A percentile compares a stretch with the other conserved stretches of the same genome.
These are phyloP conservation scores for Xanthia togata DNA, from an alignment of 2,888 invertebrate genomes.

Conservation along the genomic window DNA sequence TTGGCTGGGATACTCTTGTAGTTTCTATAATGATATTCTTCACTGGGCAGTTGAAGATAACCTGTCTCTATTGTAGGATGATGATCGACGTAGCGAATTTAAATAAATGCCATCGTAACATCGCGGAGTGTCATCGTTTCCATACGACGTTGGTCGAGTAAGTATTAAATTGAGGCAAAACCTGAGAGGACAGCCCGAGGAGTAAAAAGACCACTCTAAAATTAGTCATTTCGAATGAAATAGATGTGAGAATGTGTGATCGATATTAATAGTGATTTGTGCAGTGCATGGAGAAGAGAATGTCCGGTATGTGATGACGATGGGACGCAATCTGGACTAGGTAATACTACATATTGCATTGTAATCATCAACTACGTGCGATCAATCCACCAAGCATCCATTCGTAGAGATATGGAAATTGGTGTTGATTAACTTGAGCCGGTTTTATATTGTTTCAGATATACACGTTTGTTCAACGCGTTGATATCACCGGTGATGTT, in stretches of 20 bases:
- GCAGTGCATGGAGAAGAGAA: not conserved
- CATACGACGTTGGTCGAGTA: conserved; percentile 73
- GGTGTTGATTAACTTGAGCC: not conserved
- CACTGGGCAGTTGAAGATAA: conserved; percentile 79
- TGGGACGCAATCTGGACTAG: too few species aligned
- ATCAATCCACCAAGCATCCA: not conserved
- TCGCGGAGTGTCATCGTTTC: conserved; percentile 76
- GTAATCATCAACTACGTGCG: not conserved
- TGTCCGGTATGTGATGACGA: not conserved
- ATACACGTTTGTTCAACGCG: conserved; percentile 75
- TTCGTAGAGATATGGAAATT: not conserved
- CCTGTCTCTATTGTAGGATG: conserved; percentile 70
- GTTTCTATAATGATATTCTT: conserved; percentile 82
- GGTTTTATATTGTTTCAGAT: conserved; percentile 67
- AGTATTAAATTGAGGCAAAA: conserved; percentile 41
- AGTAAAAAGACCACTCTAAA: not conserved
- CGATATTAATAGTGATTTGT: not conserved
- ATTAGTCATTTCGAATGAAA: not conserved
- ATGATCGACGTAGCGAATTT: conserved; percentile 62
- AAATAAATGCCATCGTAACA: conserved; percentile 71
- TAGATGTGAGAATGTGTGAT: not conserved
- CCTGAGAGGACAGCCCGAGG: not conserved
- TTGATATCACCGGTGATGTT: conserved; percentile 81
- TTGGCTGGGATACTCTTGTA: conserved; percentile 80
- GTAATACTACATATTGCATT: not conserved